Conservation (phyloP, 1,140 invertebrate genomes). For the Diachasma alloeum region DNA sequence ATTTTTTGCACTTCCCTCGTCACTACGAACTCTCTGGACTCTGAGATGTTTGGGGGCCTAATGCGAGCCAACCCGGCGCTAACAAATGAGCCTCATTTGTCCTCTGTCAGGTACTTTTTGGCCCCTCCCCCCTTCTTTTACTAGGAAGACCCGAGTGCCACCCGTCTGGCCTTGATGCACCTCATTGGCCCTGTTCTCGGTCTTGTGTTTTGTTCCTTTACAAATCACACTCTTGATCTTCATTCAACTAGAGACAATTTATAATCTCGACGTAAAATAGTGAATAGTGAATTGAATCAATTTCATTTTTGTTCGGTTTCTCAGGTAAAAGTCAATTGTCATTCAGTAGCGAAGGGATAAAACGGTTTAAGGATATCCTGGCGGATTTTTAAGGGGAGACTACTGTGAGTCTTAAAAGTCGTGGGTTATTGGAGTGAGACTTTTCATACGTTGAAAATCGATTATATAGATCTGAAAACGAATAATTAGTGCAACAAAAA, state of each 20-base stretch:
- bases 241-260: background rate
- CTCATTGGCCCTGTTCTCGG: background rate
- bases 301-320: too few relatives aligned
- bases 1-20: background rate
- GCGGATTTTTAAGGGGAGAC: too few relatives aligned
- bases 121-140: slow-evolving; percentile 30
- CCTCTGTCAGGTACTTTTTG: slow-evolving; percentile 47
- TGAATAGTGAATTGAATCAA: too few relatives aligned
- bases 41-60: background rate
- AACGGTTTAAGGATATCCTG: too few relatives aligned
- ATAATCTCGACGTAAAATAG: too few relatives aligned
- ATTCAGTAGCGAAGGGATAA: too few relatives aligned
- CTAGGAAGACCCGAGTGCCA: slow-evolving; percentile 18
- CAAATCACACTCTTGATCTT: background rate
- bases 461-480: too few relatives aligned
- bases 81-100: slow-evolving; percentile 54
- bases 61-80: slow-evolving; percentile 37
- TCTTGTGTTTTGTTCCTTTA: background rate
- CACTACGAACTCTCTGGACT: background rate
- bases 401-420: too few relatives aligned
- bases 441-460: too few relatives aligned
- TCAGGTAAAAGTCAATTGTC: too few relatives aligned
- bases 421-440: too few relatives aligned
- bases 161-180: slow-evolving; percentile 37
- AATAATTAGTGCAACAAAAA: too few relatives aligned